Percentiles rank a stretch among this genome's conserved stretches.
Evolutionary conservation across 2,113 vertebrate species (phyloP).

Genomic region (Elgaria multicarinata): DNA sequence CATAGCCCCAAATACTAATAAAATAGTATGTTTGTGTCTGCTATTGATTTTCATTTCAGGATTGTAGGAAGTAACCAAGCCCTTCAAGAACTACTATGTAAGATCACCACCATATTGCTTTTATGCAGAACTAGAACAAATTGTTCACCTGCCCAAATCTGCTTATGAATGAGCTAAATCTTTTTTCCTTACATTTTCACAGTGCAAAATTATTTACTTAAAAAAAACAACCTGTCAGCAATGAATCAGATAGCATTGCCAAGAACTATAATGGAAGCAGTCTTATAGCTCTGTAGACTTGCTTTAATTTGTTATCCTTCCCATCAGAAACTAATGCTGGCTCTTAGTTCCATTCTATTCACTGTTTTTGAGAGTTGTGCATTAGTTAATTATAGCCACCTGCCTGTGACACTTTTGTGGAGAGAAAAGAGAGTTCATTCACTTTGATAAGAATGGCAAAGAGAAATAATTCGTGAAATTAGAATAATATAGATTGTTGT

Average conservation of each 20-base stretch:
- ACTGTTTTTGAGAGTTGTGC: slow-evolving; percentile 52
- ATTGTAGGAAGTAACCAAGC: background rate
- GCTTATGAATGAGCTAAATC: background rate
- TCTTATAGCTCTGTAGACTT: slow-evolving; percentile 30
- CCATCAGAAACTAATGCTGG: slow-evolving; percentile 36
- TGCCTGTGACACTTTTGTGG: slow-evolving; percentile 41
- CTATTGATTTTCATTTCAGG: slow-evolving; percentile 44
- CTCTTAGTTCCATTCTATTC: background rate
- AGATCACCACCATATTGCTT: background rate
- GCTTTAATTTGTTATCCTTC: slow-evolving; percentile 49
- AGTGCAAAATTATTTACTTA: slow-evolving; percentile 37
- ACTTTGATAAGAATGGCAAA: slow-evolving; percentile 1
- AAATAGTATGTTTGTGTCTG: slow-evolving; percentile 23
- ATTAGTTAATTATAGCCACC: slow-evolving; percentile 20
- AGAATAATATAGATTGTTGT: background rate
- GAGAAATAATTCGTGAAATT: slow-evolving; percentile 36
- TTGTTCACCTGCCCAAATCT: slow-evolving; percentile 14
- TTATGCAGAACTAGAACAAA: slow-evolving; percentile 28
- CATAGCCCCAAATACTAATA: slow-evolving; percentile 13
- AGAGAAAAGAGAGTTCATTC: slow-evolving; percentile 26
- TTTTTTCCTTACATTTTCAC: slow-evolving; percentile 10
- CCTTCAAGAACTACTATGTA: slow-evolving; percentile 2
- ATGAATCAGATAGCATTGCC: slow-evolving; percentile 41
- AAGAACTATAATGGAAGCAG: slow-evolving; percentile 42
- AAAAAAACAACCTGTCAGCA: slow-evolving; percentile 21